Conservation (phyloP, 1,140 invertebrate species). For the Pseudomyrmex cubaensis region DNA sequence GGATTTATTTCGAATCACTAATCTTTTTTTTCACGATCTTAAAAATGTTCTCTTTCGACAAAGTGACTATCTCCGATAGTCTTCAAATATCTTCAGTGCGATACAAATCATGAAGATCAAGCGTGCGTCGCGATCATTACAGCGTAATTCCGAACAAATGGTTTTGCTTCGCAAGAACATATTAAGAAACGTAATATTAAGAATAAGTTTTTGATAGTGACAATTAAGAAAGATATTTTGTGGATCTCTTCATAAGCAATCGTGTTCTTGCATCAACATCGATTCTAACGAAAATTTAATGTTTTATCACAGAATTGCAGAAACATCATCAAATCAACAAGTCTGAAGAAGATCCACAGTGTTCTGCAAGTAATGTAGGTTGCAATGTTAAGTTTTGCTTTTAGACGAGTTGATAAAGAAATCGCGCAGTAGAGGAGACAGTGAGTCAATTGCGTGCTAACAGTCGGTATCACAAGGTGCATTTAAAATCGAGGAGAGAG, state of each 20-base stretch:
- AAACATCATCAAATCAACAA: neutral
- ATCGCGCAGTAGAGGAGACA: constrained; percentile 31
- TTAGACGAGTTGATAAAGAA: constrained; percentile 9
- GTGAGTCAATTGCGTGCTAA: constrained; percentile 43
- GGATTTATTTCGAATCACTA: constrained; percentile 44
- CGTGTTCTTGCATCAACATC: neutral
- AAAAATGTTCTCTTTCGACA: constrained; percentile 39
- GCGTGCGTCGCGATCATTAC: constrained; percentile 32
- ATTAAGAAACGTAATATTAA: constrained; percentile 15
- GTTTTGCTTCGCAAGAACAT: constrained; percentile 48
- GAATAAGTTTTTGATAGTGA: constrained; percentile 35
- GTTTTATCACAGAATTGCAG: neutral
- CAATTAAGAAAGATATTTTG: constrained; percentile 21
- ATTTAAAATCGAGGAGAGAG: neutral
- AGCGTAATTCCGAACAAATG: constrained; percentile 37
- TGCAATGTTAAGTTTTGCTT: constrained; percentile 5
- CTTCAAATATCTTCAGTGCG: constrained; percentile 1
- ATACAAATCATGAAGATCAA: constrained; percentile 59
- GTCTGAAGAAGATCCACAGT: neutral
- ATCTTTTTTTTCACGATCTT: constrained; percentile 15
- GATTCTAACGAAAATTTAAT: neutral
- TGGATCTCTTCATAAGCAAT: constrained; percentile 16
- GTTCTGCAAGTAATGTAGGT: neutral
- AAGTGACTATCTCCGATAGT: constrained; percentile 14
- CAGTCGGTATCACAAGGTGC: constrained; percentile 13